Base-by-base conservation (phyloP, 2,888 invertebrate species). In the Caenorhabditis parvicauda region DNA sequence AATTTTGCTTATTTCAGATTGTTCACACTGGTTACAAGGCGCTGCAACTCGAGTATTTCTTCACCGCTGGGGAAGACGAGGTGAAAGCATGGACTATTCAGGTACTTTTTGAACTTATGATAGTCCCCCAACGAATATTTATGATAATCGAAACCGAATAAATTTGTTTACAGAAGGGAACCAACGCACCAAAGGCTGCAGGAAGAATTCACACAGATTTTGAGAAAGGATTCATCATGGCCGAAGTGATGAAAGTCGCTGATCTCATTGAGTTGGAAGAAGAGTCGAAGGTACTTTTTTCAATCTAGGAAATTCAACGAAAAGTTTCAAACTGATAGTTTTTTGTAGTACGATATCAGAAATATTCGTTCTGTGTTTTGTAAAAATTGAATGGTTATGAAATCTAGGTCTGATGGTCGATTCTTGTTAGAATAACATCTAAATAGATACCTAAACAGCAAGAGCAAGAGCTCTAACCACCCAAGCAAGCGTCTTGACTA, bases 31-130 rank as follows among this genome's bases (percentile, higher is more conserved):
- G 98, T 19, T 99, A 96, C 86, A 94, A 92, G 82, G 90, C 94
- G 0, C 85, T 99, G 49, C 92, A 94, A 77, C 84, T 99, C 76
- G 90, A 92, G 83, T 99, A 99, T 83, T 99, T 98, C 87, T 99
- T 99, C 84, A 77, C 98, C 1, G 87, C 91, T 51, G 98, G 98
- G 17, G 87, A 89, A 44, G 98, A 98, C 83, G 98, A 99, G 86
- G 98, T 99, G 7, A 96, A 95, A 83, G 96, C 95, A 24, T 99
- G 98, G 98, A 96, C 94, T 2, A 91, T 99, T 82, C 93, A 92
- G 88, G 93, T 17, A 12, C 35, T 32, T 32, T 32, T 32, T n/a
- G n/a, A 32, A 12, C n/a, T 32, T n/a, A 32, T 12, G n/a, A n/a
- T 12, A 32, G n/a, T 12, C 35, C n/a, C 35, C 35, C 9, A 56